Evolutionary conservation across 1,140 invertebrate species (phyloP), one percentile per base, ranked within the genome.

Genomic region (Euura lappo): DNA sequence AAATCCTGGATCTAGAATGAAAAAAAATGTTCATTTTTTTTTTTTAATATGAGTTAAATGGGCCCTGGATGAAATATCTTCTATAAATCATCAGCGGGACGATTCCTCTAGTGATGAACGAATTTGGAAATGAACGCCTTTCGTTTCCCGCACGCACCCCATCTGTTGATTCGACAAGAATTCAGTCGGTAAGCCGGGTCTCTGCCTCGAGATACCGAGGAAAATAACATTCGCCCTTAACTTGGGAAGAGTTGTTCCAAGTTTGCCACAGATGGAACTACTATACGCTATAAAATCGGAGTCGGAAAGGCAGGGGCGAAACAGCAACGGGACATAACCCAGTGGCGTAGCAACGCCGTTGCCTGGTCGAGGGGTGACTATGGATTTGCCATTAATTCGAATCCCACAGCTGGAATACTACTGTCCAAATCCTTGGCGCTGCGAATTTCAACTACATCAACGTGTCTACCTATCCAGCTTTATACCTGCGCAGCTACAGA

Each of bases 381-480:
- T 85, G 83, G 83, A 85, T 85, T 85, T 85, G 80, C 83, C 83
- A 85, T 85, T 85, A 85, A 84, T 84, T 85, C 78, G 71, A 81
- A 72, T 60, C 51, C 51, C 51, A n/a, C 66, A 70, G 70, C 74
- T 28, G 80, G 10, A 74, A 74, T 82, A 84, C 71, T 83, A 80
- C 84, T 85, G 82, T 80, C 82, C 75, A 60, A 10, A 8, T 13
- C 8, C 66, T 44, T 44, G 11, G 13, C 51, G 51, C 8, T 60
- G 51, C 8, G 51, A 60, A 60, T n/a, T 60, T 60, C 51, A 60
- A 60, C 51, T 60, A 60, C 51, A 11, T 3, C 51, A 60, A 60
- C 51, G 28, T 28, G 28, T 28, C 28, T 28, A 28, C 28, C 28
- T 28, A 28, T 28, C 28, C 28, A 28, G 28, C 28, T 28, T 28